Conservation (phyloP, 2,113 vertebrate species). For the Takifugu flavidus region DNA sequence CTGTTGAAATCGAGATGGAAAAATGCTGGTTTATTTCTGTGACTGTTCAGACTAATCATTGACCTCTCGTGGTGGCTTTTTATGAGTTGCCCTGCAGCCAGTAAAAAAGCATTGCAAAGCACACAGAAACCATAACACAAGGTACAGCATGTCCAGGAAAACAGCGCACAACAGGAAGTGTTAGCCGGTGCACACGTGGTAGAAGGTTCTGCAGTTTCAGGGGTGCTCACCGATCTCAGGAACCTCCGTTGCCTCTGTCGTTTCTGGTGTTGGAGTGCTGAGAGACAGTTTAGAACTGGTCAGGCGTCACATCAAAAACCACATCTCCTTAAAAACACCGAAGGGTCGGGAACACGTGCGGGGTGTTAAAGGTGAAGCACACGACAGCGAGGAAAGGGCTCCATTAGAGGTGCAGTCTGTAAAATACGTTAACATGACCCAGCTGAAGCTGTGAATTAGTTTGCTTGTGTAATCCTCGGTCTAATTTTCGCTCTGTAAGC, state of each 20-base stretch:
- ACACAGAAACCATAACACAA: no score
- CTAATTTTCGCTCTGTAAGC: no score
- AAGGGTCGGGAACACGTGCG: not conserved
- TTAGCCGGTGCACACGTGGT: no score
- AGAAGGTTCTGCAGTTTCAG: no score
- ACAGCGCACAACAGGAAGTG: no score
- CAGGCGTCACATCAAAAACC: not conserved
- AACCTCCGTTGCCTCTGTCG: not conserved
- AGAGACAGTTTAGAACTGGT: slow-evolving; percentile 5
- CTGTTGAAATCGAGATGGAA: not conserved
- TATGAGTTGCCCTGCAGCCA: no score
- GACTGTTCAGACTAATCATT: not conserved
- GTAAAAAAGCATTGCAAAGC: no score
- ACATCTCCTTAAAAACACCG: not conserved
- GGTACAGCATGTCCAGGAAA: no score
- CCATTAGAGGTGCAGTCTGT: not conserved
- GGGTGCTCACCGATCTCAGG: slow-evolving; percentile 45
- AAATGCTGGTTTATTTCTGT: slow-evolving; percentile 13
- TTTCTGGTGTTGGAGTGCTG: slow-evolving; percentile 37
- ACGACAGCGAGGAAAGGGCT: not conserved
- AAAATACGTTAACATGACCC: not conserved
- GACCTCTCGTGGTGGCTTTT: no score
- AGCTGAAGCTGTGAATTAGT: not conserved
- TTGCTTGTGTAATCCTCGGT: no score
- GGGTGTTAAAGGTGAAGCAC: not conserved